Base-by-base conservation (phyloP, 2,797 vertebrate genomes). In the Trematomus bernacchii region DNA sequence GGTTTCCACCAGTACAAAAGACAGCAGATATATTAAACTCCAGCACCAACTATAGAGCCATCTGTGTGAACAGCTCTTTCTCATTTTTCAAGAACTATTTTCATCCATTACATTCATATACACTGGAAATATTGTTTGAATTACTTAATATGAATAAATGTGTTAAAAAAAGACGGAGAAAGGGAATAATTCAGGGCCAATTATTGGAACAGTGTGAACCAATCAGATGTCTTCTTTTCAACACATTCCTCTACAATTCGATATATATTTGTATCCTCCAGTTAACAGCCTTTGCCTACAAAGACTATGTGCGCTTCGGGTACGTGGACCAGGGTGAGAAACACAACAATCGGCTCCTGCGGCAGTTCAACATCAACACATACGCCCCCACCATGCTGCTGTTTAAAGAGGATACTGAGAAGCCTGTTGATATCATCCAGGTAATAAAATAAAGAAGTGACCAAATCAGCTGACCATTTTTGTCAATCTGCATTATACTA, bases 261-360 rank as follows among this genome's bases (percentile, higher is more conserved):
- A 40, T 60, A 2, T 66, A 10, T 71, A 27, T 67, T n/a, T 57
- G 33, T 46, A 0, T 37, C 40, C 33, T 88, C 11, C 84, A 99
- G 98, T 90, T 99, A 77, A 95, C 95, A 0, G 97, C 98, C 0
- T 99, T 99, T 57, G 94, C 97, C 0, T 96, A 97, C 90, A 96
- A 93, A 54, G 96, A 98, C 68, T 96, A 97, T n/a, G 86, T 99
- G 66, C 94, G 95, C 3, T 99, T 99, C 2, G 98, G 98, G 0
- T 98, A 96, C 0, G 97, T 99, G 40, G 95, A 95, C 14, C 95
- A 97, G 0, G 96, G 96, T 0, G 89, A 94, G 5, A 91, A 87
- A 0, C 95, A 95, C 57, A 93, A 91, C 0, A 90, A 91, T 0
- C 90, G 93, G 70, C 84, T 99, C 23, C 95, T 95, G 50, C 92